Conservation (phyloP, 2,888 invertebrate species). For the Luperina testacea region DNA sequence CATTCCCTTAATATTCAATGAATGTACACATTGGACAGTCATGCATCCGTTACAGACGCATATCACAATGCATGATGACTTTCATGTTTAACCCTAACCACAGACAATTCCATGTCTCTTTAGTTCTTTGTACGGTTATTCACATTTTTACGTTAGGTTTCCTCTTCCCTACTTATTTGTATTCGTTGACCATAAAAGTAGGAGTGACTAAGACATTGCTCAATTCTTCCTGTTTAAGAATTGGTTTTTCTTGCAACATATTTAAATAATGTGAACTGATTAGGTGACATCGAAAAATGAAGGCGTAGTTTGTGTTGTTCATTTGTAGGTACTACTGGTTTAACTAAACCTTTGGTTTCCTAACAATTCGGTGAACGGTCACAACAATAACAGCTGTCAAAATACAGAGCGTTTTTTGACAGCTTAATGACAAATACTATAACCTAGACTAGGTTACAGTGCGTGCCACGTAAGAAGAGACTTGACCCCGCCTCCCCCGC, state of each 20-base stretch:
- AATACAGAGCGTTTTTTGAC: too few species aligned
- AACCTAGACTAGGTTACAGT: too few species aligned
- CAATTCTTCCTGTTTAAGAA: background rate
- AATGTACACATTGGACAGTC: background rate
- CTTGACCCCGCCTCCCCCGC: too few species aligned
- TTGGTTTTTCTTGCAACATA: background rate
- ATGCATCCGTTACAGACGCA: background rate
- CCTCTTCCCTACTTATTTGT: background rate
- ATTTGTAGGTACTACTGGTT: too few species aligned
- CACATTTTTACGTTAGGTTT: background rate
- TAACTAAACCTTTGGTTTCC: too few species aligned
- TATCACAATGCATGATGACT: slow-evolving; percentile 14
- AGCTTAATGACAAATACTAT: too few species aligned
- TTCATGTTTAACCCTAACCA: slow-evolving; percentile 9
- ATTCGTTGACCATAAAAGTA: background rate
- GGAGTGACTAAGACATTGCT: slow-evolving; percentile 4
- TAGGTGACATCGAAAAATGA: background rate
- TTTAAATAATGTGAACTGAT: background rate
- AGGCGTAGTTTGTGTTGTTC: background rate
- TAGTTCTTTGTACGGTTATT: slow-evolving; percentile 11
- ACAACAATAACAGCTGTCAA: background rate
- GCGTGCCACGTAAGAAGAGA: too few species aligned
- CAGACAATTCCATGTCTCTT: slow-evolving; percentile 3
- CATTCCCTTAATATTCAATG: slow-evolving; percentile 9
- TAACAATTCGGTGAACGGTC: too few species aligned